Evolutionary conservation across 2,797 vertebrate species (phyloP), one percentile per base, ranked within the genome.

Genomic region (Limnodromus scolopaceus): DNA sequence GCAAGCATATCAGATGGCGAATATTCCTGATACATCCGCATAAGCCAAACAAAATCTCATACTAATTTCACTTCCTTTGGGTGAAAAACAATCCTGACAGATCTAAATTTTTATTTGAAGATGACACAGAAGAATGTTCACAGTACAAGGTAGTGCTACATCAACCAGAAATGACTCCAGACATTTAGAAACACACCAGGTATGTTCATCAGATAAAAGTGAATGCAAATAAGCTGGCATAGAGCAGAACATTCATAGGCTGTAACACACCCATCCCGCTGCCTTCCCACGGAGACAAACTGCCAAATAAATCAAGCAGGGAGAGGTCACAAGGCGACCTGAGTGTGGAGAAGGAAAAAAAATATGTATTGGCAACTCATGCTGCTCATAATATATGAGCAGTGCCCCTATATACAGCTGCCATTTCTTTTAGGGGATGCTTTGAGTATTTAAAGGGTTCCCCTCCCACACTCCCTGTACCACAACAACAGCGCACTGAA

Each of bases 271-370:
- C 77, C 94, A 63, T 27, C 68, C 64, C 5, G 2, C 77, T 71
- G 92, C 90, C 95, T 96, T 94, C 86, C 82, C 94, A 93, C 2
- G 1, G 77, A 65, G 48, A 87, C 41, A 72, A 80, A 58, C 34
- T 87, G 78, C 93, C 90, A 91, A 91, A 91, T 75, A 92, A 87
- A 95, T 93, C 86, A 78, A 65, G 39, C 25, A 64, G 61, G 66
- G 82, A 89, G 81, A 85, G 89, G 81, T 94, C 92, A 95, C 71
- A 71, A 46, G 38, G 65, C 0, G 6, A 77, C 78, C 72, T 45
- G 69, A 74, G 75, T 7, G 58, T 1, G 2, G 2, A 71, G 86
- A 93, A 83, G 48, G 45, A 20, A 46, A 75, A 23, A 39, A 77
- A 72, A 63, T 49, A 6, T 0, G 1, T 1, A 64, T 1, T 75